These are phyloP conservation scores for Chroicocephalus ridibundus DNA, from an alignment of 2,113 vertebrate genomes.

Conservation along the genomic window DNA sequence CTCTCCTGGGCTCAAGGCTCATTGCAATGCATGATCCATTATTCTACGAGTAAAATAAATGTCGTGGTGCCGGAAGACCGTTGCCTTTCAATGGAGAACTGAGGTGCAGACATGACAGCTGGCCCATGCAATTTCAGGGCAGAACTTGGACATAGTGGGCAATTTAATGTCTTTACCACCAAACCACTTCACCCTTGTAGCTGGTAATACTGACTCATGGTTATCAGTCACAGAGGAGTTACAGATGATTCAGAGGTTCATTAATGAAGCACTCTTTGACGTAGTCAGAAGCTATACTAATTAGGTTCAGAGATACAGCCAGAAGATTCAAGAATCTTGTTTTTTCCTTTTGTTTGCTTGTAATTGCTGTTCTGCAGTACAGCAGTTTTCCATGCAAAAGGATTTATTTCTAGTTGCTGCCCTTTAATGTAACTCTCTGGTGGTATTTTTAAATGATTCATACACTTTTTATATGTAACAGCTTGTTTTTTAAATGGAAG, in stretches of 20 bases:
- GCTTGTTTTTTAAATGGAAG: conserved; percentile 23
- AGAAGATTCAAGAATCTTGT: conserved; percentile 35
- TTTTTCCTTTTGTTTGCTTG: conserved; percentile 39
- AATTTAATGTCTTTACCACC: background rate
- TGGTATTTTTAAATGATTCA: conserved; percentile 44
- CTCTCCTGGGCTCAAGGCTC: background rate
- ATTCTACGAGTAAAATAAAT: background rate
- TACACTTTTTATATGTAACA: background rate
- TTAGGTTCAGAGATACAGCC: background rate
- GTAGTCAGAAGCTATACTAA: conserved; percentile 19
- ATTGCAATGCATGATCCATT: background rate
- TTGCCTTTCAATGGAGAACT: background rate
- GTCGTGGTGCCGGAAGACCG: background rate
- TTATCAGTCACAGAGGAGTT: conserved; percentile 58
- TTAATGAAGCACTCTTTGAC: conserved; percentile 41
- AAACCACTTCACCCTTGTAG: background rate
- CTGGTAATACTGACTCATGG: conserved; percentile 35
- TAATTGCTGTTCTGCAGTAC: conserved; percentile 35
- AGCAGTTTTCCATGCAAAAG: background rate
- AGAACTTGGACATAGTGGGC: background rate
- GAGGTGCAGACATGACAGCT: background rate
- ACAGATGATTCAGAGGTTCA: conserved; percentile 59
- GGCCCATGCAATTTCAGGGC: background rate
- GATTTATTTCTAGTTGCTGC: conserved; percentile 29
- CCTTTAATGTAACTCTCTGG: conserved; percentile 27